Base-by-base conservation (phyloP, 2,797 vertebrate genomes). In the Cossypha dichroa region DNA sequence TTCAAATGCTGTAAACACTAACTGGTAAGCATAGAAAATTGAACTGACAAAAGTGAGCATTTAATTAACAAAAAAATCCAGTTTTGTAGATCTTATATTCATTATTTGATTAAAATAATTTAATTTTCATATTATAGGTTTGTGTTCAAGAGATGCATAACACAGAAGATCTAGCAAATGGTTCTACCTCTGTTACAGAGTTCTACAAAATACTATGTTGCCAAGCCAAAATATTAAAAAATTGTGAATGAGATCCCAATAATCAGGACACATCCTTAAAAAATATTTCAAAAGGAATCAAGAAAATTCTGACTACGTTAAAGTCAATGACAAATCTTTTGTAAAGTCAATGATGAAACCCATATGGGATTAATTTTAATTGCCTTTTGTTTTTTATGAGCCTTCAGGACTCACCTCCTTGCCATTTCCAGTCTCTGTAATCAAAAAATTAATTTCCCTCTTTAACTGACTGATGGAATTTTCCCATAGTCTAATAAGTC, bases 381-480 rank as follows among this genome's bases (percentile, higher is more conserved):
- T 89, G 91, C 38, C 78, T 92, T 77, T 91, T 88, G 80, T 77
- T 93, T 94, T 96, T 92, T 93, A 95, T 85, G 91, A 94, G 88
- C 68, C 72, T 96, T 91, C 55, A 87, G 80, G 63, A 90, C 59
- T 85, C 67, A 85, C 74, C 64, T 41, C 63, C 63, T 85, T 96
- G 76, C 70, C 63, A 67, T 79, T 93, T 94, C 60, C 31, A 96
- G 15, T 43, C 43, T 56, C 60, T 67, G 20, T 67, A 91, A 93
- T 55, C n/a, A 91, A 74, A 92, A 87, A 89, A 93, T 82, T 87
- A 87, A 85, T 93, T 72, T 95, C 88, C 45, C 15, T 70, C 43
- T 86, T 89, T 73, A 92, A 86, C 33, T 51, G 45, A 60, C 54
- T 88, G 70, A 45, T 91, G 80, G 48, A 85, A 7, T 69, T 90